Conservation (phyloP, 1,140 invertebrate genomes). For the Notospermus geniculatus region DNA sequence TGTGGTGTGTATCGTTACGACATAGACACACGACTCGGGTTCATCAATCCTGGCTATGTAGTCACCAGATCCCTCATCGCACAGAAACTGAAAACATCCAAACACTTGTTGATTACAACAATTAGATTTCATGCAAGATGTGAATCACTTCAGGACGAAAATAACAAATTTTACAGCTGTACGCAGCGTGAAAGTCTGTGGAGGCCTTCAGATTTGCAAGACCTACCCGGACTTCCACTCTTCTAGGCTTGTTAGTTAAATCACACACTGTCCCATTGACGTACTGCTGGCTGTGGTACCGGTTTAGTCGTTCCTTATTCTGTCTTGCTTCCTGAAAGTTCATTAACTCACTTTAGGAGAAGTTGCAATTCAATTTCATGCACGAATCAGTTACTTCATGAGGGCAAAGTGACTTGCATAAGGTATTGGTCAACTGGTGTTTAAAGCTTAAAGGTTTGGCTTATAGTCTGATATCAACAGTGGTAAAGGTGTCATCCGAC, state of each 20-base stretch:
- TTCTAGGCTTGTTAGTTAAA: conserved; percentile 51
- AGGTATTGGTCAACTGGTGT: no score
- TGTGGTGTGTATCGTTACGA: conserved; percentile 56
- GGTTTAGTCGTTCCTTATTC: conserved; percentile 37
- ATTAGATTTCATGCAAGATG: background rate
- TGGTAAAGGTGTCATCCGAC: no score
- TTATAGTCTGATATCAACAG: no score
- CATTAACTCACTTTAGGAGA: no score
- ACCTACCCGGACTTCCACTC: conserved; percentile 58
- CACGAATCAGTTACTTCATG: background rate
- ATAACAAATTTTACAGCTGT: conserved; percentile 2
- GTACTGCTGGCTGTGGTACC: conserved; percentile 59
- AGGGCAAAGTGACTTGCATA: background rate
- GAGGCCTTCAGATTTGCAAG: conserved; percentile 5
- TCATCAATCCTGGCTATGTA: conserved; percentile 58
- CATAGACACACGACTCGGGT: conserved; percentile 58
- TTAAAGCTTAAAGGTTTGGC: no score
- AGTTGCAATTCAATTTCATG: conserved; percentile 11
- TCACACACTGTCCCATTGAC: conserved; percentile 59
- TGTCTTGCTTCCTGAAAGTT: conserved; percentile 13
- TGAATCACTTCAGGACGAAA: no score
- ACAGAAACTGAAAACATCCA: conserved; percentile 55
- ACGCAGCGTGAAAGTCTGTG: conserved; percentile 4
- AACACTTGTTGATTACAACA: no score
- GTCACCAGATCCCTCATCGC: conserved; percentile 57